Percentiles rank a stretch among this genome's conserved stretches.
Conservation (phyloP, 2,888 invertebrate species). For the Panzeria rudis region DNA sequence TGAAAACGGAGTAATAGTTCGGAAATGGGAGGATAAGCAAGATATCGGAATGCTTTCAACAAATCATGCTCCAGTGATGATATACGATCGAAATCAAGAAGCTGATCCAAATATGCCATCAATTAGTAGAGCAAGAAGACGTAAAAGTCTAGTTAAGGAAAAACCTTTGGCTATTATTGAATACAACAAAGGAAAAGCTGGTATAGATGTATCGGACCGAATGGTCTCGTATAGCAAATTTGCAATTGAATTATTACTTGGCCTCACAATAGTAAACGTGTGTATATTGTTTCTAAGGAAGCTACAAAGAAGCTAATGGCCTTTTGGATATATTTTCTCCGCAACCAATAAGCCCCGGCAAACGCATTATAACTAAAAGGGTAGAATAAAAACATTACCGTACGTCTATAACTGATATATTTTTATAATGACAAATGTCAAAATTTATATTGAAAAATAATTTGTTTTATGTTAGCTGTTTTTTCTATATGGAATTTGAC, state of each 20-base stretch:
- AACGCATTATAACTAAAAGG: constrained; percentile 37
- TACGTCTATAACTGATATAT: too few relatives aligned
- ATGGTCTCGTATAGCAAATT: constrained; percentile 45
- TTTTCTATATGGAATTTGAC: too few relatives aligned
- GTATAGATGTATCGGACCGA: constrained; percentile 29
- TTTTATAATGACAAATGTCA: too few relatives aligned
- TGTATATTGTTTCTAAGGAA: constrained; percentile 31
- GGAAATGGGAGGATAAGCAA: constrained; percentile 37
- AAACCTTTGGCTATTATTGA: constrained; percentile 21
- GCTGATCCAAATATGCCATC: constrained; percentile 30
- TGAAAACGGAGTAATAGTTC: constrained; percentile 38
- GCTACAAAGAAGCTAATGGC: constrained; percentile 29
- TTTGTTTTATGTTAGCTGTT: too few relatives aligned
- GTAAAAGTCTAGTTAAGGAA: constrained; percentile 26
- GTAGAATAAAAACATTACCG: constrained; percentile 35
- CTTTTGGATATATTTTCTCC: constrained; percentile 39
- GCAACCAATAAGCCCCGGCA: constrained; percentile 23
- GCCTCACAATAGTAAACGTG: constrained; percentile 30
- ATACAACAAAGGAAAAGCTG: constrained; percentile 36
- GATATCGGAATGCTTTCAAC: constrained; percentile 34
- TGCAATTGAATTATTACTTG: constrained; percentile 46
- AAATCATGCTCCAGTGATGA: constrained; percentile 34
- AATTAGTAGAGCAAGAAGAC: constrained; percentile 27
- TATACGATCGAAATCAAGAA: constrained; percentile 37
- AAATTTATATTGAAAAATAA: too few relatives aligned